Evolutionary conservation across 2,888 invertebrate species (phyloP), one percentile per base, ranked within the genome.

Genomic region (Poecilobothrus nobilitatus): DNA sequence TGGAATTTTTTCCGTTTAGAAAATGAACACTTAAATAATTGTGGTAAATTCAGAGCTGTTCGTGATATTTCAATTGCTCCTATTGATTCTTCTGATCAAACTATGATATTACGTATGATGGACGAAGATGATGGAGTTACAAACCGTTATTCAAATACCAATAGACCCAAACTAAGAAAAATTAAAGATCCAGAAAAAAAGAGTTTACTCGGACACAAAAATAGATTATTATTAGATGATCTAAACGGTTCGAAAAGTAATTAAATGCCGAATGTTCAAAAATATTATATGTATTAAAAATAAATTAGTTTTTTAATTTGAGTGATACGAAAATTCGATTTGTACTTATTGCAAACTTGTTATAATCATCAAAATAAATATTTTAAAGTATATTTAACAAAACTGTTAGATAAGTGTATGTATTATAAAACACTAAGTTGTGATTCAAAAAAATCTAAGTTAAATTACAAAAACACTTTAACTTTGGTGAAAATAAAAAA

Each of bases 1-100:
- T 99, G 99, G 99, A 99, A 99, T 83, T 99, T 95, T 83, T 97
- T 99, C 85, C 97, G 99, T 0, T 82, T 99, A 76, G 99, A 99
- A 84, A 99, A 99, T 84, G 99, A 99, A 80, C 99, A 99, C 81
- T 84, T 99, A 63, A 99, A 99, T 84, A 99, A 99, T 84, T 98
- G 98, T 84, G 99, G 99, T 81, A 92, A 94, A 84, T 99, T 99
- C 86, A 86, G 99, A 76, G 99, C 99, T 10, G 98, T 99, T 0
- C 84, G 99, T 7, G 99, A 99, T 82, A 99, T 99, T 72, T 95
- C 94, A 0, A 94, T 97, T 66, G 95, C 95, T 64, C 96, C 96
- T 1, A 87, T 96, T 66, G 92, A 95, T 82, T 93, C 95, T 63
- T 94, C 94, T 9, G 96, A 97, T 84, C 95, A 96, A 81, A 90